These are phyloP conservation scores for Nemotelus nigrinus DNA, from an alignment of 2,888 invertebrate genomes.

Conservation along the genomic window DNA sequence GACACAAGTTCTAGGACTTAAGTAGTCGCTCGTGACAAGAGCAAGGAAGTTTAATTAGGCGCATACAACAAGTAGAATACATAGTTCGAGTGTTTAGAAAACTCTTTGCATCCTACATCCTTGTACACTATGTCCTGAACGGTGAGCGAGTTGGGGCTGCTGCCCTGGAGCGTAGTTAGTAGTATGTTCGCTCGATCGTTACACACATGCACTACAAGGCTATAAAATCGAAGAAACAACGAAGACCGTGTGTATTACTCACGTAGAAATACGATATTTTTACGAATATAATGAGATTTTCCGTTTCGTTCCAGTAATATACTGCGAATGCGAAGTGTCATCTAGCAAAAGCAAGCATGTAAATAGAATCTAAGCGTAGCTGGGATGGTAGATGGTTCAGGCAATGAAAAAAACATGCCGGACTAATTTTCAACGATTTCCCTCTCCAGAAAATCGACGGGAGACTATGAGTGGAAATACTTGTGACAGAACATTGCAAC, in stretches of 20 bases:
- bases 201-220: background rate
- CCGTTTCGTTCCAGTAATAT: background rate
- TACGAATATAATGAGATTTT: background rate
- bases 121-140: no score
- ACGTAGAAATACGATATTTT: constrained; percentile 2
- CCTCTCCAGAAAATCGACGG: no score
- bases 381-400: background rate
- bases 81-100: background rate
- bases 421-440: no score
- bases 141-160: no score
- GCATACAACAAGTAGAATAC: constrained; percentile 17
- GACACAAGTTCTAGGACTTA: background rate
- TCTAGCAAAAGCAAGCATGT: background rate
- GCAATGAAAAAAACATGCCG: background rate
- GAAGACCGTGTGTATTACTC: background rate
- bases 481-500: no score
- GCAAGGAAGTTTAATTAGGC: constrained; percentile 29
- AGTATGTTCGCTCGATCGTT: background rate
- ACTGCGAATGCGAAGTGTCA: background rate
- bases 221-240: constrained; percentile 1
- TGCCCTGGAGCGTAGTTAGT: no score
- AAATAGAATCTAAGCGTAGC: background rate
- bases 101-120: background rate
- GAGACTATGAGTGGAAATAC: no score
- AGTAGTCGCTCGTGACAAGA: constrained; percentile 6